Conservation (phyloP, 1,140 invertebrate species). For the Orchestia grillus region DNA sequence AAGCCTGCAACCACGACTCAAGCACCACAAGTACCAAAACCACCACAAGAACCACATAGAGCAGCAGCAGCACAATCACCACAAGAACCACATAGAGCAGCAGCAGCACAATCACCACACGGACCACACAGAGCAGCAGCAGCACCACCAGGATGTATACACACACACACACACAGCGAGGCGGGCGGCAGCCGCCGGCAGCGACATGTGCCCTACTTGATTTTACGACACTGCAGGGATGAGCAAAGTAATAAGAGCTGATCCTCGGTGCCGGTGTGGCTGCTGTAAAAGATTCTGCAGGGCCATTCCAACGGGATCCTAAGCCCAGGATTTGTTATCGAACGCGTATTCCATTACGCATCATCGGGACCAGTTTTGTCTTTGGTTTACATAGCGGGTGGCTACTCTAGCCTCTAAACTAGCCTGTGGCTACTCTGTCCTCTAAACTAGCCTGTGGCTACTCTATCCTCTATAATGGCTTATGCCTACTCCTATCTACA, state of each 20-base stretch:
- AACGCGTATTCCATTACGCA: not conserved
- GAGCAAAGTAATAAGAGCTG: not conserved
- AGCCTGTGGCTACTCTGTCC: not conserved
- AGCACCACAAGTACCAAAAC: too few species aligned
- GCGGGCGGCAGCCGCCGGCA: not conserved
- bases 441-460: not conserved
- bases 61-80: too few species aligned
- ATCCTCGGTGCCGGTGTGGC: not conserved
- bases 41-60: too few species aligned
- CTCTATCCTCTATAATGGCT: not conserved
- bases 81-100: too few species aligned
- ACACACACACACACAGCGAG: not conserved
- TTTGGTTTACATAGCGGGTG: not conserved
- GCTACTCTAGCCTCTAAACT: not conserved
- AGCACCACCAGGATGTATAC: too few species aligned
- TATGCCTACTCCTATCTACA: too few species aligned
- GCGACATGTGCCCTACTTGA: not conserved
- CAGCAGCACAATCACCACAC: too few species aligned
- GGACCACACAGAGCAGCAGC: too few species aligned
- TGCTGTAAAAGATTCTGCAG: not conserved
- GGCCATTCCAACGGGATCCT: not conserved
- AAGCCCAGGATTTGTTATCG: not conserved
- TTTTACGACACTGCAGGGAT: not conserved
- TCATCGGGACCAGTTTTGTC: not conserved
- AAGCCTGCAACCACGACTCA: too few species aligned